Base-by-base conservation (phyloP, 2,888 invertebrate genomes). In the Agrochola circellaris region DNA sequence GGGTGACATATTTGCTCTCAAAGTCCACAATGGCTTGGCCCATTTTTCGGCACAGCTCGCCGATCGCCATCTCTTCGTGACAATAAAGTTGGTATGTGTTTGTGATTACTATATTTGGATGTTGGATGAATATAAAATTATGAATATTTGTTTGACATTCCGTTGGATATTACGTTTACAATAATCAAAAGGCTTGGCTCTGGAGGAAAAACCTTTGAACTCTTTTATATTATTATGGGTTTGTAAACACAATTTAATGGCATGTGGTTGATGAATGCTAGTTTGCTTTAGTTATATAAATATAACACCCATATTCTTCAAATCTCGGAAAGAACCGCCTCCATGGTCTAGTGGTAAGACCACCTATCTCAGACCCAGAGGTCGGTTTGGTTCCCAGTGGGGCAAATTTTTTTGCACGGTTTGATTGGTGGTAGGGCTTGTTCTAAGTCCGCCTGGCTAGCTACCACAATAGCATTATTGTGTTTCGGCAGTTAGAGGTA, bases 1-100 rank as follows among this genome's bases (percentile, higher is more conserved):
- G 58, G 62, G 70, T 83, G 83, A 88, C 81, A 77, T 88, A 87
- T 87, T 82, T 79, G 81, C 83, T 85, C 75, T 85, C 68, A 72
- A 70, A 81, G 72, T 76, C 60, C 48, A 83, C 75, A 86, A 84
- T 86, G 61, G 66, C 56, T 60, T 72, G 76, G n/a, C 56, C 74
- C 66, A 79, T 79, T 84, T 84, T 85, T 61, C 45, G 58, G 45
- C 34, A 54, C 42, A 56, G 69, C n/a, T 65, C 30, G 56, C 67
- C 82, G 65, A 66, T 72, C 69, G 42, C 60, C n/a, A 30, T 17
- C 30, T 65, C 61, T 7, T 72, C 60, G 64, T 72, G 51, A 64
- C 67, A 30, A 73, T 65, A 65, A 66, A 73, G 62, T 61, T 65
- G 68, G 85, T 73, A 77, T 81, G 81, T 84, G 69, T 84, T 81